Conservation (phyloP, 2,888 invertebrate genomes). For the Psylliodes chrysocephalus region DNA sequence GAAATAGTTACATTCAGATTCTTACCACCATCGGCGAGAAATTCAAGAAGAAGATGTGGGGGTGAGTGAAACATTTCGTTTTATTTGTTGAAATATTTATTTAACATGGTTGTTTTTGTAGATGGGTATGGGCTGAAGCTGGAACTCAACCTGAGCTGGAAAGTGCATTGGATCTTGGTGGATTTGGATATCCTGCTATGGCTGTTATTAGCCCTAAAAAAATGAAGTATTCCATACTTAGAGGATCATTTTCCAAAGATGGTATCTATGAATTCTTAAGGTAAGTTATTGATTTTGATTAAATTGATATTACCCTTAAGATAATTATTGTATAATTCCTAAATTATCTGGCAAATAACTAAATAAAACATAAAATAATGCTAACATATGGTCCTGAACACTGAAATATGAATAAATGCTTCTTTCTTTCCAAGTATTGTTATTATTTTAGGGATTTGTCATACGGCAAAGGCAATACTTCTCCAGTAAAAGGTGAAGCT, state of each 20-base stretch:
- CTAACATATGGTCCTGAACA: too few species aligned
- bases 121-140: slow-evolving; percentile 96
- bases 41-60: slow-evolving; percentile 95
- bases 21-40: slow-evolving; percentile 84
- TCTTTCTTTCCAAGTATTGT: too few species aligned
- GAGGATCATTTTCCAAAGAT: slow-evolving; percentile 92
- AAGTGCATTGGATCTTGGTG: slow-evolving; percentile 92
- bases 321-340: slow-evolving; percentile 5
- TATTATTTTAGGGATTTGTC: slow-evolving; percentile 77
- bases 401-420: too few species aligned
- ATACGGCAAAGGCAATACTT: slow-evolving; percentile 92
- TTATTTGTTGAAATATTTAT: background rate
- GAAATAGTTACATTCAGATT: slow-evolving; percentile 84
- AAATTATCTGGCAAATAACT: too few species aligned
- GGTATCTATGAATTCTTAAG: slow-evolving; percentile 96
- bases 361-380: too few species aligned
- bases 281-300: slow-evolving; percentile 31
- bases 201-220: slow-evolving; percentile 96
- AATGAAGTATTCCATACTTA: slow-evolving; percentile 92
- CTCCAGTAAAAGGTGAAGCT: slow-evolving; percentile 83
- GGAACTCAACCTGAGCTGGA: slow-evolving; percentile 87
- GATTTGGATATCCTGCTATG: slow-evolving; percentile 98
- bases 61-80: slow-evolving; percentile 58
- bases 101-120: slow-evolving; percentile 55
- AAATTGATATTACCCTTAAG: slow-evolving; percentile 19